Evolutionary conservation across 2,797 vertebrate genomes (phyloP).

Genomic region (Thaleichthys pacificus): DNA sequence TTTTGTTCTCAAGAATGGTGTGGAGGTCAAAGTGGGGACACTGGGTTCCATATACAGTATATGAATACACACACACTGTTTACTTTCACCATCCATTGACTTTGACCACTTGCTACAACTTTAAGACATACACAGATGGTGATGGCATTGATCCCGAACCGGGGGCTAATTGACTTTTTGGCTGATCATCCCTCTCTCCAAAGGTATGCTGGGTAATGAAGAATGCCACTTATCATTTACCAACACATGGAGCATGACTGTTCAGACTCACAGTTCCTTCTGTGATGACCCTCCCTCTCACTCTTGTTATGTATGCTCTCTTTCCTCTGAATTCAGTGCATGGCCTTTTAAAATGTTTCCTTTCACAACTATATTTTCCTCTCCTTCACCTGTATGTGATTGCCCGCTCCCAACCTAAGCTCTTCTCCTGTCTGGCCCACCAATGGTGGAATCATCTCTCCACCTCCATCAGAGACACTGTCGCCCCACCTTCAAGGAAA

Average conservation of each 20-base stretch:
- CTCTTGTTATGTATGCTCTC: not conserved
- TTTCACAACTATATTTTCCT: not conserved
- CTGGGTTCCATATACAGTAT: not conserved
- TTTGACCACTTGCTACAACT: not conserved
- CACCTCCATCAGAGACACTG: too few relatives aligned
- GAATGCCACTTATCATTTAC: not conserved
- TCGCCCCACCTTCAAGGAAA: too few relatives aligned
- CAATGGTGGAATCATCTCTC: too few relatives aligned
- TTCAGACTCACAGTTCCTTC: not conserved
- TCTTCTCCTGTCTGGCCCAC: too few relatives aligned
- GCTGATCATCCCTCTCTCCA: not conserved
- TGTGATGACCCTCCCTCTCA: not conserved
- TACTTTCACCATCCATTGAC: too few relatives aligned
- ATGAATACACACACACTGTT: not conserved
- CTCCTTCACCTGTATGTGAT: not conserved
- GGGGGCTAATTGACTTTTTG: conserved; percentile 24
- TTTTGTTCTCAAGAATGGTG: too few relatives aligned
- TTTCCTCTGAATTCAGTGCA: too few relatives aligned
- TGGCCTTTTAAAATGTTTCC: not conserved
- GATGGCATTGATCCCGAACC: not conserved
- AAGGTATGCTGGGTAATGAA: not conserved
- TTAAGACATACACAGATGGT: not conserved
- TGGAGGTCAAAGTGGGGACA: too few relatives aligned
- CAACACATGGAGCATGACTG: not conserved
- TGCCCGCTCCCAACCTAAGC: too few relatives aligned